Percentiles rank a stretch among this genome's conserved stretches.
Evolutionary conservation across 2,797 vertebrate species (phyloP).

Genomic region (Poeciliopsis paucimaculata): DNA sequence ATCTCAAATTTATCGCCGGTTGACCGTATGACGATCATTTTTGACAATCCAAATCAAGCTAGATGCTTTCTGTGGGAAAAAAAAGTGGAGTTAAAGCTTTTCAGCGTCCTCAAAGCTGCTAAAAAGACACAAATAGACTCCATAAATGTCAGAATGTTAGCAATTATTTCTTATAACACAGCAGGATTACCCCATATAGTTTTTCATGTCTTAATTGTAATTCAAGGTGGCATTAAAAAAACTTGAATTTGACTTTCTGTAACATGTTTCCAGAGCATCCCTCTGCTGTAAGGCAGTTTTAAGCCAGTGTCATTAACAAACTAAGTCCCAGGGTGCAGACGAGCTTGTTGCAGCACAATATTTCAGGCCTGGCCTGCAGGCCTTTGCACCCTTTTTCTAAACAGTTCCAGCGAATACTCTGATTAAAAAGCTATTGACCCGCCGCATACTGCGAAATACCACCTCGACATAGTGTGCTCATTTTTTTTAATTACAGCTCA

Average conservation of each 20-base stretch:
- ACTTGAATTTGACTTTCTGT: not conserved
- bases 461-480: constrained; percentile 6
- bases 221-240: not conserved
- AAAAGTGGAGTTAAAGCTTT: no score
- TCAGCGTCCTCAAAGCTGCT: no score
- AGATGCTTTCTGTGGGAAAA: no score
- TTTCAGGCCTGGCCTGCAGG: constrained; percentile 29
- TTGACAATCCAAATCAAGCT: no score
- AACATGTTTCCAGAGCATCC: not conserved
- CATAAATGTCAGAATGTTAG: no score
- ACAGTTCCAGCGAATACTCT: constrained; percentile 48
- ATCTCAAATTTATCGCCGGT: no score
- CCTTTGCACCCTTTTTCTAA: constrained; percentile 36
- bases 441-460: constrained; percentile 49
- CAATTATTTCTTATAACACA: no score
- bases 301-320: constrained; percentile 31
- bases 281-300: not conserved
- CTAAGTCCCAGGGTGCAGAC: not conserved
- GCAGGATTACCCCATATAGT: no score
- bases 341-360: constrained; percentile 6
- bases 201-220: not conserved
- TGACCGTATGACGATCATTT: no score
- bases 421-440: constrained; percentile 70
- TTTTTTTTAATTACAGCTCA: constrained; percentile 50
- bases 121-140: no score